A percentile compares a stretch with the other conserved stretches of the same genome.
phyloP scores from a whole-genome alignment of 2,888 invertebrate species.

The Dryadula phaetusa region DNA sequence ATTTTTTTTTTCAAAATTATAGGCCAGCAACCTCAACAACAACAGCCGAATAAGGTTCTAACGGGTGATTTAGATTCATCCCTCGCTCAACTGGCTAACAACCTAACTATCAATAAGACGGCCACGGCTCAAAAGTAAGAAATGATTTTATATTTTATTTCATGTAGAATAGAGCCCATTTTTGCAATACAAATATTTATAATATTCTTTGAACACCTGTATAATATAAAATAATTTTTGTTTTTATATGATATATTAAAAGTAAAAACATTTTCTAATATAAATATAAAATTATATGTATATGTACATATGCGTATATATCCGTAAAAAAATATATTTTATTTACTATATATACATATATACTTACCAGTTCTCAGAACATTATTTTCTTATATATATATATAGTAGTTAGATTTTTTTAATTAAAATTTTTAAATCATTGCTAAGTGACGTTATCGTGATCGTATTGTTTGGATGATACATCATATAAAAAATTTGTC shows the following conservation, averaged over 20 bases:
- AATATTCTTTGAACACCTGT: constrained; percentile 7
- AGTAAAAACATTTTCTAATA: too few species aligned
- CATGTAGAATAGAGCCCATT: constrained; percentile 21
- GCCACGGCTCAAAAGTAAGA: constrained; percentile 89
- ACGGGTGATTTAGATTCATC: constrained; percentile 97
- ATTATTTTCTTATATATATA: constrained; percentile 5
- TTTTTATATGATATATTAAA: neutral
- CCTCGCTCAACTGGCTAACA: constrained; percentile 96
- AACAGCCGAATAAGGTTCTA: constrained; percentile 88
- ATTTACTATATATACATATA: neutral
- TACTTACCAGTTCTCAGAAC: constrained; percentile 6
- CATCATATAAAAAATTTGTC: constrained; percentile 24
- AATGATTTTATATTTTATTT: neutral
- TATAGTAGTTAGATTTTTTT: constrained; percentile 38
- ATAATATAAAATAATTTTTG: neutral
- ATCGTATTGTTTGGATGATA: constrained; percentile 50
- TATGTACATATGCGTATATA: too few species aligned
- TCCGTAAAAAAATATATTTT: too few species aligned
- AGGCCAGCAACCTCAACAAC: constrained; percentile 67
- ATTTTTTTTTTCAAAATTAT: constrained; percentile 44
- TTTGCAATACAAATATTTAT: neutral
- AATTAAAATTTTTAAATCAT: constrained; percentile 37
- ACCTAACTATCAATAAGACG: constrained; percentile 93
- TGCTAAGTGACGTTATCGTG: constrained; percentile 57
- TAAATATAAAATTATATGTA: too few species aligned